phyloP scores from a whole-genome alignment of 2,888 invertebrate genomes.

The Eristalis arbustorum region DNA sequence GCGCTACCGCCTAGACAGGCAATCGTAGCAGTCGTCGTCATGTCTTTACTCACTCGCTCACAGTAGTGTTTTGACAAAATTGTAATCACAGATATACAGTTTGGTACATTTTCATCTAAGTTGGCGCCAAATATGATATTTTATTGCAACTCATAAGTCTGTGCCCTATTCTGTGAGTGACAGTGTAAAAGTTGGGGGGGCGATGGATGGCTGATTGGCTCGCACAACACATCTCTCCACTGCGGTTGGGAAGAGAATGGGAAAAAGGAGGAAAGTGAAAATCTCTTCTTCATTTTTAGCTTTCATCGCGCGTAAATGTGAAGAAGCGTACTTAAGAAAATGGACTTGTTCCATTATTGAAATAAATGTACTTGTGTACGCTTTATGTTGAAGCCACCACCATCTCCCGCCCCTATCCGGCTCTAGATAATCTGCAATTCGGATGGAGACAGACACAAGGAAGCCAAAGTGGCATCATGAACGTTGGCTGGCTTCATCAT shows the following conservation, averaged over 20 bases:
- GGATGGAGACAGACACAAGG: slow-evolving; percentile 33
- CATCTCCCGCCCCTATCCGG: not conserved
- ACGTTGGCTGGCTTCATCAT: slow-evolving; percentile 1
- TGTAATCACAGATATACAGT: slow-evolving; percentile 65
- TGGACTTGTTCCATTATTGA: slow-evolving; percentile 63
- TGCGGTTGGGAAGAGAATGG: not conserved
- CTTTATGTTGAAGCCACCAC: slow-evolving; percentile 2
- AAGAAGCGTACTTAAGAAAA: slow-evolving; percentile 44
- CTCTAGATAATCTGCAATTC: slow-evolving; percentile 41
- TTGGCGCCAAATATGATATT: slow-evolving; percentile 79
- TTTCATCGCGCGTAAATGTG: slow-evolving; percentile 32
- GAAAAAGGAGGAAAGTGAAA: slow-evolving; percentile 4
- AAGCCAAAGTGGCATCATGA: slow-evolving; percentile 11
- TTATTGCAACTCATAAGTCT: slow-evolving; percentile 70
- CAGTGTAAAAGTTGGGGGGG: slow-evolving; percentile 11
- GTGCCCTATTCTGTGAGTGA: slow-evolving; percentile 32
- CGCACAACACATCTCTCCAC: slow-evolving; percentile 18
- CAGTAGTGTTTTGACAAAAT: slow-evolving; percentile 58
- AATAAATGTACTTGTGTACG: slow-evolving; percentile 48
- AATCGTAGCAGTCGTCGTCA: slow-evolving; percentile 28
- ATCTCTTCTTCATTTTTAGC: slow-evolving; percentile 12
- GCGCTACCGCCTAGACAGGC: not conserved
- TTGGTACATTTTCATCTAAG: slow-evolving; percentile 72
- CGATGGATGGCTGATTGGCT: slow-evolving; percentile 61
- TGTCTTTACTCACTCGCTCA: slow-evolving; percentile 36